Evolutionary conservation across 2,888 invertebrate genomes (phyloP), one percentile per base, ranked within the genome.

Genomic region (Dioctria rufipes): DNA sequence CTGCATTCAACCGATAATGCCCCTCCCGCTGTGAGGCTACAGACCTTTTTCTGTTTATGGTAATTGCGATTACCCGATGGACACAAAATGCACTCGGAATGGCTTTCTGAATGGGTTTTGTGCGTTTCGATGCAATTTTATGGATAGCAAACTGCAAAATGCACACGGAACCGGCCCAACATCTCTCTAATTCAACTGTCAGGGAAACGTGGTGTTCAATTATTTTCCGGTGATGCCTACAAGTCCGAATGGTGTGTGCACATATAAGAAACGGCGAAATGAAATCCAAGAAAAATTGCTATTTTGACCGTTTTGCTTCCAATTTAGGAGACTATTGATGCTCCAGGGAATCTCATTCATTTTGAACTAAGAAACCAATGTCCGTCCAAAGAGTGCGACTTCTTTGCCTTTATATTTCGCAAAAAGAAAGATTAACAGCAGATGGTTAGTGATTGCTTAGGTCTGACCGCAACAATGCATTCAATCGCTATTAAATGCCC

Each of bases 101-200:
- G 43, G 40, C 71, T 46, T 51, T 54, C 71, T 71, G 71, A 71
- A 71, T 71, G 54, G 51, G 54, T 71, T 71, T 71, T 71, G 51
- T 54, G 71, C 71, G 54, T 71, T 71, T 71, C 71, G 71, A 71
- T 71, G 71, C 71, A 25, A 71, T 71, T 71, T 71, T 71, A 71
- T 71, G 71, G 71, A n/a, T 71, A 71, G 49, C 51, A 2, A 37
- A 51, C 8, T 54, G 11, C 49, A 66, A 37, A 51, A 39, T 54
- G 11, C 49, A 66, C 46, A 42, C 66, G 6, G 66, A 13, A 46
- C 42, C 51, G 71, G 54, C 46, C n/a, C 71, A 54, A 40, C 54
- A 54, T 71, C 46, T 71, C 51, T 71, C 71, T 71, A 71, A 71
- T 71, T 71, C 71, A 71, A 71, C 51, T 71, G 71, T 71, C 71